These are phyloP conservation scores for Butorides virescens DNA, from an alignment of 2,113 vertebrate species.

Conservation along the genomic window DNA sequence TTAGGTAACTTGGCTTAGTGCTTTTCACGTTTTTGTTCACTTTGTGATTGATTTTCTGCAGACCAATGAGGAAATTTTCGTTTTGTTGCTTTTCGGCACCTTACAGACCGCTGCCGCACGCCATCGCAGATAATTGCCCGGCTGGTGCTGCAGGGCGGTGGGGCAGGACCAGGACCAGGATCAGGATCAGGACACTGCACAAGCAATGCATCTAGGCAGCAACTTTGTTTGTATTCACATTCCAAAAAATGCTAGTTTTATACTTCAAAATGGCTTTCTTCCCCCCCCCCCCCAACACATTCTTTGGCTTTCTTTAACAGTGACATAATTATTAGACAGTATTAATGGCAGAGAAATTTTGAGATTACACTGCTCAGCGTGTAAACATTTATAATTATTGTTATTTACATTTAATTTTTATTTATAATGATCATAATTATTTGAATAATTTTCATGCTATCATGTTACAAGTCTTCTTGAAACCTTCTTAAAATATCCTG, in stretches of 20 bases:
- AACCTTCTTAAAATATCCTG: not conserved
- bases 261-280: not conserved
- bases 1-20: not conserved
- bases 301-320: not conserved
- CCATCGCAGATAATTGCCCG: accelerated
- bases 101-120: accelerated
- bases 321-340: too few species aligned
- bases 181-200: too few species aligned
- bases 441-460: not conserved
- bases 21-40: not conserved
- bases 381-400: not conserved
- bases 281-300: too few species aligned
- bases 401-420: not conserved
- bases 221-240: not conserved
- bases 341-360: not conserved
- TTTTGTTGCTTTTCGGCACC: not conserved
- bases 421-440: not conserved
- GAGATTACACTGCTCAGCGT: not conserved
- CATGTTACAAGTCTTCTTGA: not conserved
- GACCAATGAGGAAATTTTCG: not conserved
- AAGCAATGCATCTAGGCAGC: not conserved
- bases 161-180: not conserved
- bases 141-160: accelerated
- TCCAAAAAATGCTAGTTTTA: not conserved
- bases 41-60: not conserved